Percentiles rank a stretch among this genome's conserved stretches.
Conservation (phyloP, 2,888 invertebrate genomes). For the Stratiomys singularior region DNA sequence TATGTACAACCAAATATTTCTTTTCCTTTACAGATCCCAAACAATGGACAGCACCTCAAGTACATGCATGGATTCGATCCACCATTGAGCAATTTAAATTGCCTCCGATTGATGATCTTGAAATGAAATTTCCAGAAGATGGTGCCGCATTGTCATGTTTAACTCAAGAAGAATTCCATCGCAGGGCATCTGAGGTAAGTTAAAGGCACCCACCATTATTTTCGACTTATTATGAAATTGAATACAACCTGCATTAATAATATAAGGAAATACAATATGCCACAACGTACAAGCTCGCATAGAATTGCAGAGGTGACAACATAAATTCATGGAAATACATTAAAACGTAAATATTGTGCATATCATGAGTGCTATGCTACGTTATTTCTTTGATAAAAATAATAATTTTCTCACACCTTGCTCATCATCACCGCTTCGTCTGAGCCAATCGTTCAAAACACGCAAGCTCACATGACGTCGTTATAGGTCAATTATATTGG, state of each 20-base stretch:
- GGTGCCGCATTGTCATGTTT: slow-evolving; percentile 80
- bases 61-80: slow-evolving; percentile 90
- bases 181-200: slow-evolving; percentile 82
- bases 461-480: not conserved
- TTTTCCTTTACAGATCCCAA: slow-evolving; percentile 78
- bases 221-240: slow-evolving; percentile 12
- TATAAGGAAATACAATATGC: not conserved
- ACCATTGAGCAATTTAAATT: slow-evolving; percentile 83
- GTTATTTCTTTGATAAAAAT: not conserved
- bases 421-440: not conserved
- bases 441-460: too few relatives aligned
- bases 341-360: too few relatives aligned
- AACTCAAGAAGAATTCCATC: slow-evolving; percentile 86
- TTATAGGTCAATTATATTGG: slow-evolving; percentile 7
- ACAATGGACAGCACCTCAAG: slow-evolving; percentile 86
- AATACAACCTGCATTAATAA: not conserved
- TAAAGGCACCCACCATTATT: not conserved
- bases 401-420: too few relatives aligned
- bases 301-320: too few relatives aligned
- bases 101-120: slow-evolving; percentile 76
- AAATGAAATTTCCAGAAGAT: slow-evolving; percentile 83
- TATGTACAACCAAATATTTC: not conserved
- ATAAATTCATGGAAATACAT: too few relatives aligned
- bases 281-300: too few relatives aligned
- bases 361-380: too few relatives aligned